Evolutionary conservation across 1,140 invertebrate genomes (phyloP), one percentile per base, ranked within the genome.

Genomic region (Lamellibrachia luymesi): DNA sequence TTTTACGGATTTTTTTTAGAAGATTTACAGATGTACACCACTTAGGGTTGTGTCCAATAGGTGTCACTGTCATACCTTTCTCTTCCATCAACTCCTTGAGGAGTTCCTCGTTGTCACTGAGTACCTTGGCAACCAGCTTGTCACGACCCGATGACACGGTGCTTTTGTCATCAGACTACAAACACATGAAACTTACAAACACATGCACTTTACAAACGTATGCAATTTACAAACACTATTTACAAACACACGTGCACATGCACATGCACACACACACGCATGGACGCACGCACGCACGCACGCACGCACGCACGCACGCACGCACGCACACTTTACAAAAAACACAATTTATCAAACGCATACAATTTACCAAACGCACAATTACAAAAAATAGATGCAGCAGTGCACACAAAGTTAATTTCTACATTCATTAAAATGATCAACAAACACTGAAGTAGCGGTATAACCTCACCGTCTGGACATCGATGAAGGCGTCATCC

Each of bases 91-190:
- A 90, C 27, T 94, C 93, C 38, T 94, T 51, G 5, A 94, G 51
- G 13, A 94, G 51, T n/a, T 94, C 94, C 49, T 94, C 90, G 52
- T 95, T 95, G 56, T 95, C 94, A n/a, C 89, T 92, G 10, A 95
- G 80, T 17, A 94, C 90, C 50, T 94, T 93, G 2, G 89, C 91
- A 4, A 94, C 93, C 90, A 95, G 90, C n/a, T 93, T 93, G 2
- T 94, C 94, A 91, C 91, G 91, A 2, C 91, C 49, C 64, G 51
- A 38, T 27, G 91, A 92, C 92, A 80, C 90, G n/a, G 89, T 51
- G 17, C 93, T 50, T 4, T 92, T 90, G 80, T 56, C 25, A 89
- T 92, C n/a, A 52, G 4, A 50, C 92, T 51, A 64, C 92, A 90
- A 17, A 90, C 38, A 56, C 27, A 92, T 89, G 50, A 51, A 49